Conservation (phyloP, 2,797 vertebrate species). For the Luscinia megarhynchos region DNA sequence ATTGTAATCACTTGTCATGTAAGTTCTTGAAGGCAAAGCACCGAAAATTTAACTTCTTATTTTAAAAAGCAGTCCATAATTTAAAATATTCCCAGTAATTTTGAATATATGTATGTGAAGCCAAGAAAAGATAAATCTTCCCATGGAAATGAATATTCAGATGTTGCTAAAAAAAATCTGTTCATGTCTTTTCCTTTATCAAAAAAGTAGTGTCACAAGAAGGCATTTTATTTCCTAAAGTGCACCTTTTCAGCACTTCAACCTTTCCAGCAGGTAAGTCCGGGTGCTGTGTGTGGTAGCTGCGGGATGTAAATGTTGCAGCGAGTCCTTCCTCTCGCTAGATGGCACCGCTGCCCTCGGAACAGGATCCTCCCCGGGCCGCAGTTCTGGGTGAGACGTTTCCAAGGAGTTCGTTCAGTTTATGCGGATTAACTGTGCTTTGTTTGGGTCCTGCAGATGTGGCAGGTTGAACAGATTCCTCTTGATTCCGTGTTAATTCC, state of each 20-base stretch:
- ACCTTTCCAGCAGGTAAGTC: not conserved
- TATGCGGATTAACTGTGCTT: not conserved
- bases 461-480: not conserved
- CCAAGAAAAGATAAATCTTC: not conserved
- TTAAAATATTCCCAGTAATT: not conserved
- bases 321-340: not conserved
- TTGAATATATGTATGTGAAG: not conserved
- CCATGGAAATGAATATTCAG: not conserved
- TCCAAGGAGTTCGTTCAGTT: fast-evolving
- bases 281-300: not conserved
- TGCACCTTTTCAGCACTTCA: not conserved
- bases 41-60: not conserved
- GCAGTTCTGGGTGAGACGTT: not conserved
- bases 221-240: not conserved
- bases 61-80: not conserved
- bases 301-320: not conserved
- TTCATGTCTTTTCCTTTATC: not conserved
- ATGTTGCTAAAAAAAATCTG: not conserved
- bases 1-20: not conserved
- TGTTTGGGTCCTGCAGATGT: not conserved
- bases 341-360: not conserved
- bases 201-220: not conserved
- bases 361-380: not conserved
- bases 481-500: not conserved
- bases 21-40: not conserved